A percentile compares a stretch with the other conserved stretches of the same genome.
These are phyloP conservation scores for Parthenolecanium corni DNA, from an alignment of 2,888 invertebrate species.

Conservation along the genomic window DNA sequence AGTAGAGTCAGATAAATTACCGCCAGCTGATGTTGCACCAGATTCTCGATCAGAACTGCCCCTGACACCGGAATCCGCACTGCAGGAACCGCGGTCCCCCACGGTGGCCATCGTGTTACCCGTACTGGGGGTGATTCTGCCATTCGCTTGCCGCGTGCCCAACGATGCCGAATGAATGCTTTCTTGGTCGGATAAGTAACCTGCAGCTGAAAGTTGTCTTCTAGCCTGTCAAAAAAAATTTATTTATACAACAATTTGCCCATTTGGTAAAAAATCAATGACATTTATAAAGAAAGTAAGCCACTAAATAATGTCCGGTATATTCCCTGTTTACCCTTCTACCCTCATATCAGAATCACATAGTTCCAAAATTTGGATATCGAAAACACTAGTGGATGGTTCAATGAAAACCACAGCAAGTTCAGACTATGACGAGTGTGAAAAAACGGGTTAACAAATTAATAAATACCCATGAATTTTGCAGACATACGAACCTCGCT, in stretches of 20 bases:
- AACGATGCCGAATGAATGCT: slow-evolving; percentile 58
- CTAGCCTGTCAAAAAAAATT: slow-evolving; percentile 45
- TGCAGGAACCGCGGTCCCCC: slow-evolving; percentile 69
- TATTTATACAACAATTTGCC: too few species aligned
- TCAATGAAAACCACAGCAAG: too few species aligned
- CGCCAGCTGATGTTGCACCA: slow-evolving; percentile 65
- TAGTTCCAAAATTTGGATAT: too few species aligned
- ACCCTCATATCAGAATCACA: too few species aligned
- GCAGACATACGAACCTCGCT: slow-evolving; percentile 48
- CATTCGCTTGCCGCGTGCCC: slow-evolving; percentile 36
- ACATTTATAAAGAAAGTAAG: too few species aligned
- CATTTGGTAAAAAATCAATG: not conserved
- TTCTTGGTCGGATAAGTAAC: slow-evolving; percentile 76
- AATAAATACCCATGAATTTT: too few species aligned
- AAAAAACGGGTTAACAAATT: too few species aligned
- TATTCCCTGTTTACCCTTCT: too few species aligned
- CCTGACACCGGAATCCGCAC: slow-evolving; percentile 74
- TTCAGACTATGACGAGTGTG: too few species aligned
- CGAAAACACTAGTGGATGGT: too few species aligned
- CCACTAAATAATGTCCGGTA: too few species aligned
- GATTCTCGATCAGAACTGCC: slow-evolving; percentile 71
- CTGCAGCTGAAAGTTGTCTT: slow-evolving; percentile 60
- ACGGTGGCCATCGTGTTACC: slow-evolving; percentile 36
- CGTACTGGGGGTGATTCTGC: slow-evolving; percentile 39
- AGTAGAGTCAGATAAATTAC: slow-evolving; percentile 62